These are phyloP conservation scores for Bursaphelenchus okinawaensis DNA, from an alignment of 2,888 invertebrate species.

Conservation along the genomic window DNA sequence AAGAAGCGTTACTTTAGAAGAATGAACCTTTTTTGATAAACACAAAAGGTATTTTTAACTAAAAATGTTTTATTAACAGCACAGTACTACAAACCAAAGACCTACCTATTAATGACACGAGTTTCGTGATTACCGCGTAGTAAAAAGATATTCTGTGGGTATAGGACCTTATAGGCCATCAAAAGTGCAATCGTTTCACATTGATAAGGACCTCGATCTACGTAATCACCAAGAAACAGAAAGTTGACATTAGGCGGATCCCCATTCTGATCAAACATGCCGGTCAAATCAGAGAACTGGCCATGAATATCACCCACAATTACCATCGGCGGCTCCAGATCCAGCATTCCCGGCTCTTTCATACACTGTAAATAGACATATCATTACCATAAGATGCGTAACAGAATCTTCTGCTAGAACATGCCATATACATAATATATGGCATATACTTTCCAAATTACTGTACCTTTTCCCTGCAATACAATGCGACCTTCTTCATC, in stretches of 20 bases:
- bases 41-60: not conserved
- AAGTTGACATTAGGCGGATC: slow-evolving; percentile 72
- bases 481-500: no score
- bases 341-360: no score
- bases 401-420: no score
- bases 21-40: no score
- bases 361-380: no score
- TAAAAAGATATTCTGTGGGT: slow-evolving; percentile 90
- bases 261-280: slow-evolving; percentile 95
- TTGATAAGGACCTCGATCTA: slow-evolving; percentile 96
- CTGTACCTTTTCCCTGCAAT: no score
- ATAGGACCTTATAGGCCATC: slow-evolving; percentile 90
- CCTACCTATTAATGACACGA: slow-evolving; percentile 65
- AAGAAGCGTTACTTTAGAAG: slow-evolving; percentile 98
- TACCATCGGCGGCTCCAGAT: no score
- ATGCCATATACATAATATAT: no score
- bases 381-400: no score
- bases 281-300: slow-evolving; percentile 94
- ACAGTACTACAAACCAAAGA: not conserved
- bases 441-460: no score
- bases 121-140: slow-evolving; percentile 92
- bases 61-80: no score
- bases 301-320: slow-evolving; percentile 99
- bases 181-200: slow-evolving; percentile 97
- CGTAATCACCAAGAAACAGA: slow-evolving; percentile 98